Conservation (phyloP, 2,888 invertebrate species). For the Dolichopus griseipennis region DNA sequence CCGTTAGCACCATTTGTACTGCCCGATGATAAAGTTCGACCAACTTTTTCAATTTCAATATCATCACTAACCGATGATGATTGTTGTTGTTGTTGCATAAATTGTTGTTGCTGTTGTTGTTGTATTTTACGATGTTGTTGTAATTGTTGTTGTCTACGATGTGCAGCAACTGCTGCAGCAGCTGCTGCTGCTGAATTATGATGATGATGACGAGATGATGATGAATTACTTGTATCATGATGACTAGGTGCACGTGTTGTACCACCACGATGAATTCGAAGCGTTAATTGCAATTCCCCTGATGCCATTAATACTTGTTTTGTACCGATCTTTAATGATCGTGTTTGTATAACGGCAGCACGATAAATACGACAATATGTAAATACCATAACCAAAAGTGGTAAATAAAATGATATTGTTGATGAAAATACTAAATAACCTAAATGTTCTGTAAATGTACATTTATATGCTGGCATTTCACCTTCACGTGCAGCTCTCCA, state of each 20-base stretch:
- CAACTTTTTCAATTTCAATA: background rate
- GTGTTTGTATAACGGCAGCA: conserved; percentile 86
- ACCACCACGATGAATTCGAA: conserved; percentile 90
- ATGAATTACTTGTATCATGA: conserved; percentile 12
- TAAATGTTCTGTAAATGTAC: conserved; percentile 93
- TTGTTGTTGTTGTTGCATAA: background rate
- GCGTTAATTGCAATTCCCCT: conserved; percentile 76
- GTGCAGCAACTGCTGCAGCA: conserved; percentile 30
- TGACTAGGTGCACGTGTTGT: conserved; percentile 53
- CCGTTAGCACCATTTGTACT: background rate
- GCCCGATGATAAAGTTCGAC: background rate
- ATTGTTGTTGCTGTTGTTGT: background rate
- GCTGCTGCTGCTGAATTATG: conserved; percentile 42
- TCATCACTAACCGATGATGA: conserved; percentile 1
- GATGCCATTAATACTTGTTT: conserved; percentile 81
- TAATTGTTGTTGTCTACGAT: conserved; percentile 29
- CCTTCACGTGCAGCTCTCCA: conserved; percentile 82
- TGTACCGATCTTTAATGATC: conserved; percentile 81
- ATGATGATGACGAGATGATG: conserved; percentile 22
- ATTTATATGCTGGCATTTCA: conserved; percentile 73
- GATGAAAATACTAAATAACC: conserved; percentile 96
- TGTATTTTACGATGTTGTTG: background rate
- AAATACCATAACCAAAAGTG: conserved; percentile 94
- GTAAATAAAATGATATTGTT: conserved; percentile 94
- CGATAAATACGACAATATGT: conserved; percentile 94